phyloP scores from a whole-genome alignment of 2,797 vertebrate species.

The Mastacembelus armatus region DNA sequence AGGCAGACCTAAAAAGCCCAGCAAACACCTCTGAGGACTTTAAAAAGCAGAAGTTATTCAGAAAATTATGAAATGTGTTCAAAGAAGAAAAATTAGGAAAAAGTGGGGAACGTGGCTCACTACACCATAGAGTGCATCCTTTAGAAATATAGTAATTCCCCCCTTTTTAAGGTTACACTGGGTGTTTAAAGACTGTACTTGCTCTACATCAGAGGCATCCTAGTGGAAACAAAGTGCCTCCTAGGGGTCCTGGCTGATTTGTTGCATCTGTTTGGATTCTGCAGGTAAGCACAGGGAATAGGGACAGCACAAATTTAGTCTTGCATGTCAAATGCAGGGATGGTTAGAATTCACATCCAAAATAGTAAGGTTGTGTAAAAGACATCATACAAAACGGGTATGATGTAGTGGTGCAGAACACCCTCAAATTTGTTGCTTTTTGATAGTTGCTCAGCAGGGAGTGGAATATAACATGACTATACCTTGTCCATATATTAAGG shows the following conservation, averaged over 20 bases:
- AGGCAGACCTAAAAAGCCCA: neutral
- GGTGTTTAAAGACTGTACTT: too few species aligned
- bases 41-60: too few species aligned
- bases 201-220: too few species aligned
- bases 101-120: too few species aligned
- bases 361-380: neutral
- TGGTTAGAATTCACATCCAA: neutral
- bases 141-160: too few species aligned
- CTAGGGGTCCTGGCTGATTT: slow-evolving; percentile 37
- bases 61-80: too few species aligned
- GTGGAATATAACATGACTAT: neutral
- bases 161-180: too few species aligned
- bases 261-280: slow-evolving; percentile 31
- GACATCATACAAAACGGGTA: too few species aligned
- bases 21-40: neutral
- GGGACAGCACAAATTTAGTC: neutral
- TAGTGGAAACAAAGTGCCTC: slow-evolving; percentile 37
- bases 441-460: neutral
- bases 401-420: neutral
- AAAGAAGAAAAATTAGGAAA: too few species aligned
- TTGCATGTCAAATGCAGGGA: neutral
- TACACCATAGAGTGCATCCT: too few species aligned
- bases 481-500: neutral
- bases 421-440: neutral
- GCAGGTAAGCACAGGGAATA: neutral